A percentile compares a stretch with the other conserved stretches of the same genome.
These are phyloP conservation scores for Microctonus brassicae DNA, from an alignment of 2,888 invertebrate genomes.

Conservation along the genomic window DNA sequence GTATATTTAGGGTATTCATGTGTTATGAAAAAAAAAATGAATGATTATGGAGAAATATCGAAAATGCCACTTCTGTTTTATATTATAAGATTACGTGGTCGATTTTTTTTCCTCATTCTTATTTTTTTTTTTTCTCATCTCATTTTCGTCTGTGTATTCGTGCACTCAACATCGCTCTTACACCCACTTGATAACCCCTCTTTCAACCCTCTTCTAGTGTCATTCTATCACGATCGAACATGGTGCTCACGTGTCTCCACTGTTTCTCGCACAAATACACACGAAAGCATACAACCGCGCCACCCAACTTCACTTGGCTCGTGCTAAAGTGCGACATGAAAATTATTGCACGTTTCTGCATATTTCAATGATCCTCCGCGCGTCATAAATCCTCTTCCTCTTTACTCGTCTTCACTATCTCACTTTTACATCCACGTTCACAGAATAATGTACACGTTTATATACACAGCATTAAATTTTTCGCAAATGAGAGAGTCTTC, in stretches of 20 bases:
- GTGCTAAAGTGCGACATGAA: slow-evolving; percentile 55
- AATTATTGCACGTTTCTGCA: slow-evolving; percentile 61
- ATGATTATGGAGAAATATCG: not conserved
- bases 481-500: slow-evolving; percentile 5
- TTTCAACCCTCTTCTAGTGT: slow-evolving; percentile 27
- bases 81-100: no score
- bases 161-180: not conserved
- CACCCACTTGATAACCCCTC: slow-evolving; percentile 20
- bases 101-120: not conserved
- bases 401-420: slow-evolving; percentile 37
- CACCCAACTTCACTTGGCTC: slow-evolving; percentile 41
- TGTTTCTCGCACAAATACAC: slow-evolving; percentile 27
- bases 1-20: not conserved
- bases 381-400: slow-evolving; percentile 29
- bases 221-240: slow-evolving; percentile 37
- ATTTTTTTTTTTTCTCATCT: not conserved
- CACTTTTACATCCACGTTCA: not conserved
- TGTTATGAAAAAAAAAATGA: not conserved
- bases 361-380: slow-evolving; percentile 53
- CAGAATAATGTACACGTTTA: not conserved
- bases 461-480: not conserved
- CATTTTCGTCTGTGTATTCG: not conserved
- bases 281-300: slow-evolving; percentile 13
- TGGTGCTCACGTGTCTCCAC: slow-evolving; percentile 29
- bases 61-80: not conserved